phyloP scores from a whole-genome alignment of 2,113 vertebrate species.

The Oncorhynchus keta region DNA sequence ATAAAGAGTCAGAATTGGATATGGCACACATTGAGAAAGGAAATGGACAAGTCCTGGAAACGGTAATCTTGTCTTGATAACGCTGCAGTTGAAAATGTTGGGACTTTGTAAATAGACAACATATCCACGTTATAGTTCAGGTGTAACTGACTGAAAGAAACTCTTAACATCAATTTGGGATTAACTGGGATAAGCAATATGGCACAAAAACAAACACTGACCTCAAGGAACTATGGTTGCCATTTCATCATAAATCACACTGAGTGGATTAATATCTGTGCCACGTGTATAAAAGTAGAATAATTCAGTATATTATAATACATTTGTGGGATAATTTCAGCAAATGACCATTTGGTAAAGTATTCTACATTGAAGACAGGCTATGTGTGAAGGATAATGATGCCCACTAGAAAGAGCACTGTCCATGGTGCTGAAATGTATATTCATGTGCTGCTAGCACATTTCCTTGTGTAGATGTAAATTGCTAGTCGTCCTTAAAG shows the following conservation, averaged over 20 bases:
- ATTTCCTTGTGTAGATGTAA: slow-evolving; percentile 11
- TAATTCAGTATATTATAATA: slow-evolving; percentile 30
- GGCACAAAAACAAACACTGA: slow-evolving; percentile 60
- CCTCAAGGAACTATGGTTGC: slow-evolving; percentile 1
- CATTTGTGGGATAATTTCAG: slow-evolving; percentile 8
- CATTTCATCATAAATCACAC: background rate
- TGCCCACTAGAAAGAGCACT: background rate
- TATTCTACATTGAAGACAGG: background rate
- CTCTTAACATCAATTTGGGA: slow-evolving; percentile 41
- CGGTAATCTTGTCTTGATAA: slow-evolving; percentile 83
- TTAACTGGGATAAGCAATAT: slow-evolving; percentile 71
- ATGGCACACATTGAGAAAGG: slow-evolving; percentile 34
- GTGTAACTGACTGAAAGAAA: slow-evolving; percentile 46
- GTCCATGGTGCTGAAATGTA: background rate
- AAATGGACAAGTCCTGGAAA: slow-evolving; percentile 73
- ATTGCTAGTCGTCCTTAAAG: slow-evolving; percentile 20
- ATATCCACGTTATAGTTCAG: slow-evolving; percentile 56
- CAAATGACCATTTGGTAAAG: slow-evolving; percentile 1
- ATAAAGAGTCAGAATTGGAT: slow-evolving; percentile 7
- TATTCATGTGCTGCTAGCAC: slow-evolving; percentile 13
- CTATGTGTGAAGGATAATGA: too few species aligned
- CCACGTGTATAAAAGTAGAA: slow-evolving; percentile 34
- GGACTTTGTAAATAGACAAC: slow-evolving; percentile 27
- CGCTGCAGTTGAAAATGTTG: slow-evolving; percentile 1
- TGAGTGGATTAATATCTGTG: slow-evolving; percentile 27